A percentile compares a stretch with the other conserved stretches of the same genome.
Conservation (phyloP, 2,888 invertebrate species). For the Meteorus colon region DNA sequence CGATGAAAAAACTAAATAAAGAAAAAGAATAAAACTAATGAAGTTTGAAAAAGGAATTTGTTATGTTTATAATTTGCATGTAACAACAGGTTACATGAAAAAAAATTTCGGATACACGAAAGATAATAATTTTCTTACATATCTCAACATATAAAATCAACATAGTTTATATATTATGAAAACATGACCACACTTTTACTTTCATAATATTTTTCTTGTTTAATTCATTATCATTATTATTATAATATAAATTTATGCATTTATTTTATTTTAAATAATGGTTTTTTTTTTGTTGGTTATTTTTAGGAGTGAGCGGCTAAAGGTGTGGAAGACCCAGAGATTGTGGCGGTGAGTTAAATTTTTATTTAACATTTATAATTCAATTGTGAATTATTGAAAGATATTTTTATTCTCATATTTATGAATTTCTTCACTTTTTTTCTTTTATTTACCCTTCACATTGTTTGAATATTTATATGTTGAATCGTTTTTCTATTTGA, state of each 20-base stretch:
- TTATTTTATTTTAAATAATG: not conserved
- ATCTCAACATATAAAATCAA: not conserved
- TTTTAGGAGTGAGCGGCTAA: not conserved
- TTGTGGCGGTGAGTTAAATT: slow-evolving; percentile 2
- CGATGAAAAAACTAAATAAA: not conserved
- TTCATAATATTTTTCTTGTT: not conserved
- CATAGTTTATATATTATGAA: not conserved
- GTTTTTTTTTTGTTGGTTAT: not conserved
- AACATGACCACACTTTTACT: not conserved
- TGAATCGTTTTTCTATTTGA: no score
- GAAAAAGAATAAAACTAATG: not conserved
- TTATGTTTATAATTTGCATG: slow-evolving; percentile 9
- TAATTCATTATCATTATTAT: no score
- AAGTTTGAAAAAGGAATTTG: not conserved
- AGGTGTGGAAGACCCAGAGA: not conserved
- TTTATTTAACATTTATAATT: not conserved
- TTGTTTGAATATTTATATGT: no score
- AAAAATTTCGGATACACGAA: slow-evolving; percentile 2
- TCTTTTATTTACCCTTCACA: no score
- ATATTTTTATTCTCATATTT: no score
- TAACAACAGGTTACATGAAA: not conserved
- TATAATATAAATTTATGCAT: not conserved
- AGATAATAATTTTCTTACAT: not conserved
- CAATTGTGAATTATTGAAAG: not conserved
- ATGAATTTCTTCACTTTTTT: no score